Percentiles rank a stretch among this genome's conserved stretches.
These are phyloP conservation scores for Lontra canadensis DNA, from an alignment of 2,113 vertebrate species.

Conservation along the genomic window DNA sequence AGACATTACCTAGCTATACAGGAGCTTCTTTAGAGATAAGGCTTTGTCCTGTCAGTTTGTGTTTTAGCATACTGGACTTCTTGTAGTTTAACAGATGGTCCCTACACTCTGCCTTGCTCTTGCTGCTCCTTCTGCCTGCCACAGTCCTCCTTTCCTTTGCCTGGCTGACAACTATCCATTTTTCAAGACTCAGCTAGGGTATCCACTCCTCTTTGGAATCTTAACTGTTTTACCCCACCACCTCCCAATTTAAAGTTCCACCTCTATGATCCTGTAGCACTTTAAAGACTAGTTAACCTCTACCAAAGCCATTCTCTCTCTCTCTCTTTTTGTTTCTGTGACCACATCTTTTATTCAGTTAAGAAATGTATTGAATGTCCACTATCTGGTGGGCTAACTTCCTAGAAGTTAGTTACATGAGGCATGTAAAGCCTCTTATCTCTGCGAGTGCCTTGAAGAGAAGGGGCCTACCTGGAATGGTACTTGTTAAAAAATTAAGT, in stretches of 20 bases:
- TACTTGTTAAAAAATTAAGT: slow-evolving; percentile 4
- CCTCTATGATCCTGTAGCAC: neutral
- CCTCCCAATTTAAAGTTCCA: neutral
- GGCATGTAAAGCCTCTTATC: neutral
- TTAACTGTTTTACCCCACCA: neutral
- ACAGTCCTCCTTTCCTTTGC: neutral
- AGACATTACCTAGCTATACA: neutral
- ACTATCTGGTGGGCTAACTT: neutral
- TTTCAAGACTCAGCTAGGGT: neutral
- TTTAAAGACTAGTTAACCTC: neutral
- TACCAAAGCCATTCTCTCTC: neutral
- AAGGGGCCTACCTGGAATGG: neutral
- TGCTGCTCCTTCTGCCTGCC: neutral
- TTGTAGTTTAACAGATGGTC: neutral
- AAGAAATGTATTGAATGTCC: neutral
- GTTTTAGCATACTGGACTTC: neutral
- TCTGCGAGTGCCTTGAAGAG: neutral
- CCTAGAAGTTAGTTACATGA: neutral
- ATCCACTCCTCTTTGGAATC: neutral
- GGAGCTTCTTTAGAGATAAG: neutral
- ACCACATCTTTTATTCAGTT: neutral
- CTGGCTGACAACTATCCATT: neutral
- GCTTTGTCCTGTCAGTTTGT: neutral
- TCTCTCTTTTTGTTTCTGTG: neutral
- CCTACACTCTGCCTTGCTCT: neutral